Conservation (phyloP, 2,113 vertebrate species). For the Cryptotis parvus region DNA sequence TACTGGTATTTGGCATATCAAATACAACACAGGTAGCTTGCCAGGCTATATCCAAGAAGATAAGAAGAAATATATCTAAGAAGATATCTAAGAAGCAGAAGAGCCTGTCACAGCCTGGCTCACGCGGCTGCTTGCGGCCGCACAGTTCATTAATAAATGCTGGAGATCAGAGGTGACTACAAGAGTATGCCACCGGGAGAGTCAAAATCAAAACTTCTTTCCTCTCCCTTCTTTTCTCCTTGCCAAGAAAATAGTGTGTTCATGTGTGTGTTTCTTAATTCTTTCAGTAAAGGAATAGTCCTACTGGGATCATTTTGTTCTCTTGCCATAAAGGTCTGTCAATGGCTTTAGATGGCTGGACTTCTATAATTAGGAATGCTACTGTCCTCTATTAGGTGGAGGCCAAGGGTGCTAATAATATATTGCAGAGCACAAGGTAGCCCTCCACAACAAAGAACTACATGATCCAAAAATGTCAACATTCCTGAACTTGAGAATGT, state of each 20-base stretch:
- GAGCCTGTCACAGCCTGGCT: no score
- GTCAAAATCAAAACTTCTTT: background rate
- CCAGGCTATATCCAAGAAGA: no score
- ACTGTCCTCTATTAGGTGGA: background rate
- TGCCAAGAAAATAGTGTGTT: background rate
- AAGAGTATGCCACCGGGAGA: no score
- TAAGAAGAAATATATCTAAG: no score
- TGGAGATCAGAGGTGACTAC: no score
- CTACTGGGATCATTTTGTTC: background rate
- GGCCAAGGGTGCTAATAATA: background rate
- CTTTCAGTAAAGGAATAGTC: background rate
- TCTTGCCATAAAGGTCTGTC: background rate
- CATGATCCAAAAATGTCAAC: background rate
- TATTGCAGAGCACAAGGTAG: no score
- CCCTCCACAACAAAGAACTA: background rate
- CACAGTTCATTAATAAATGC: no score
- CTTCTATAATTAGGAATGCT: background rate
- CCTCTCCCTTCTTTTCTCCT: background rate
- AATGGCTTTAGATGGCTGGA: background rate
- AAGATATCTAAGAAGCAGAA: no score
- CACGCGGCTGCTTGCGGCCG: no score
- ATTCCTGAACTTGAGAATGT: background rate
- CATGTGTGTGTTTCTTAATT: background rate
- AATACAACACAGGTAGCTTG: no score
- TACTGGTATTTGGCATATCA: no score